Percentiles rank a stretch among this genome's conserved stretches.
These are phyloP conservation scores for Syngnathus floridae DNA, from an alignment of 2,113 vertebrate species.

Conservation along the genomic window DNA sequence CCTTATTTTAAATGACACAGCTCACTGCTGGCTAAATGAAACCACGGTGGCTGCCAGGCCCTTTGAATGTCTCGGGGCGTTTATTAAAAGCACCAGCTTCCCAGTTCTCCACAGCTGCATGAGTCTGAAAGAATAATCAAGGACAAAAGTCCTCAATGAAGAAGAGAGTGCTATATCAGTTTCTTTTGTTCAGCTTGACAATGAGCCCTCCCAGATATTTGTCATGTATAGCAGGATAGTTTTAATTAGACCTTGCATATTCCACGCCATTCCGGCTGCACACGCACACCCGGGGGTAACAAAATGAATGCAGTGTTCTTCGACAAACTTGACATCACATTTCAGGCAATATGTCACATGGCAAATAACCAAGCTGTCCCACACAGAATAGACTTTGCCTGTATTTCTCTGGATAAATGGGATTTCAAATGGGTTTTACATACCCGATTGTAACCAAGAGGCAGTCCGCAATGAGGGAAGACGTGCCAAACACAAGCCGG, in stretches of 20 bases:
- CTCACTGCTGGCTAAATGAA: slow-evolving; percentile 67
- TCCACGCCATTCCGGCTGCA: slow-evolving; percentile 25
- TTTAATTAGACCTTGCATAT: slow-evolving; percentile 35
- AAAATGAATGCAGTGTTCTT: slow-evolving; percentile 27
- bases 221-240: slow-evolving; percentile 33
- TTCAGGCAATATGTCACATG: slow-evolving; percentile 23
- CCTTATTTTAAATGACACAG: slow-evolving; percentile 66
- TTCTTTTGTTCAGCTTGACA: slow-evolving; percentile 49
- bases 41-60: slow-evolving; percentile 62
- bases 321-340: slow-evolving; percentile 31
- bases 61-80: slow-evolving; percentile 62
- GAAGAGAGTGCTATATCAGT: slow-evolving; percentile 53
- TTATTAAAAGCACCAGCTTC: slow-evolving; percentile 70
- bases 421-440: slow-evolving; percentile 49
- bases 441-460: slow-evolving; percentile 49
- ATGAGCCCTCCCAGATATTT: slow-evolving; percentile 48
- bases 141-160: slow-evolving; percentile 60
- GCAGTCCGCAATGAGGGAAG: slow-evolving; percentile 52
- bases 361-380: slow-evolving; percentile 36
- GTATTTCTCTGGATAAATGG: slow-evolving; percentile 52
- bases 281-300: slow-evolving; percentile 7
- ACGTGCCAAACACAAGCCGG: slow-evolving; percentile 60
- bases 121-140: slow-evolving; percentile 58
- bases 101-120: slow-evolving; percentile 57
- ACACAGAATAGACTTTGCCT: slow-evolving; percentile 32